Conservation (phyloP, 2,888 invertebrate species). For the Pammene aurita region DNA sequence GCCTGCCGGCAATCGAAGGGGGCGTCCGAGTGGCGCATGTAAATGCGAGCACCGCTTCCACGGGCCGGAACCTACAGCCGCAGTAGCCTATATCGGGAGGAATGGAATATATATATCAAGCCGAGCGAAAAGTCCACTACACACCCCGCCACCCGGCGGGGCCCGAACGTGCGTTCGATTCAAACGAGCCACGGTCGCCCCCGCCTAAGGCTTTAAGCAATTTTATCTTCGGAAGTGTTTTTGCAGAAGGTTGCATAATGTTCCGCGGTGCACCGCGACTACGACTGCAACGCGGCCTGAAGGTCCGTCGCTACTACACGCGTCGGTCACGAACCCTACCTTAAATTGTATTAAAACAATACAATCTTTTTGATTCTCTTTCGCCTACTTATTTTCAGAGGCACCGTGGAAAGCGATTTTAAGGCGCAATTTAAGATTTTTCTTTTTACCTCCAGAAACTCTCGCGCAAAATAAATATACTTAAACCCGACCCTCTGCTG, state of each 20-base stretch:
- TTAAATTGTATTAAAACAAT: slow-evolving; percentile 11
- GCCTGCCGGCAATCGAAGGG: slow-evolving; percentile 49
- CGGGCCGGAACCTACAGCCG: slow-evolving; percentile 69
- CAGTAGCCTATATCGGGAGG: slow-evolving; percentile 76
- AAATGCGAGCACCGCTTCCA: slow-evolving; percentile 64
- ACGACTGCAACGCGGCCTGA: slow-evolving; percentile 20
- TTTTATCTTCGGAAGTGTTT: slow-evolving; percentile 55
- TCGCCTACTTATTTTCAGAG: slow-evolving; percentile 44
- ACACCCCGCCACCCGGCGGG: slow-evolving; percentile 71
- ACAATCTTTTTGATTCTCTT: not conserved
- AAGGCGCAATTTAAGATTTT: slow-evolving; percentile 77
- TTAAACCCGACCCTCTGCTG: slow-evolving; percentile 76
- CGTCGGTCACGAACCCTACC: not conserved
- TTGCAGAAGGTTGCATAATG: slow-evolving; percentile 49
- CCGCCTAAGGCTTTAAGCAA: slow-evolving; percentile 53
- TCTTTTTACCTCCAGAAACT: slow-evolving; percentile 67
- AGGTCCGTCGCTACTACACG: not conserved
- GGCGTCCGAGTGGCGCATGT: slow-evolving; percentile 68
- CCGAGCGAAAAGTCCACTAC: slow-evolving; percentile 82
- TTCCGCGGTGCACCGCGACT: slow-evolving; percentile 38
- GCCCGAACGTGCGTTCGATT: slow-evolving; percentile 81
- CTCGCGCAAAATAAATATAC: slow-evolving; percentile 77
- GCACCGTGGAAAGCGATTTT: slow-evolving; percentile 53
- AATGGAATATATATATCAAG: slow-evolving; percentile 82
- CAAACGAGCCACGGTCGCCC: slow-evolving; percentile 76